These are phyloP conservation scores for Verasper variegatus DNA, from an alignment of 2,113 vertebrate species.

Conservation along the genomic window DNA sequence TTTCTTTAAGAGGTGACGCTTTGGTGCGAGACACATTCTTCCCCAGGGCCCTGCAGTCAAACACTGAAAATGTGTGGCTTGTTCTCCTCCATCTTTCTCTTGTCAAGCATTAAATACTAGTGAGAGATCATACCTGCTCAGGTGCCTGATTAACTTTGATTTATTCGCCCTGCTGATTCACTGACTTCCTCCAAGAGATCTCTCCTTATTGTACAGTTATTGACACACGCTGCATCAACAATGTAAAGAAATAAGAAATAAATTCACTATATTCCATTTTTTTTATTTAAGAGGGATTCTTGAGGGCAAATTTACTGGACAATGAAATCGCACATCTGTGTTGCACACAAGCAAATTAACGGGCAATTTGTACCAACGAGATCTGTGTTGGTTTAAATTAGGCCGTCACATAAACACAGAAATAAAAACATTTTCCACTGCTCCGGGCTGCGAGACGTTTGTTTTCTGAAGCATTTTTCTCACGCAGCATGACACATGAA, in stretches of 20 bases:
- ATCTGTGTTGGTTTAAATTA: constrained; percentile 64
- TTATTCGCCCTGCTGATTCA: constrained; percentile 3
- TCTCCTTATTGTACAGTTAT: too few species aligned
- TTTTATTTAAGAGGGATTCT: constrained; percentile 9
- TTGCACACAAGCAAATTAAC: constrained; percentile 49
- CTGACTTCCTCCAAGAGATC: not conserved
- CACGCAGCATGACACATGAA: constrained; percentile 35
- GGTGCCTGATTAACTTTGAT: constrained; percentile 32
- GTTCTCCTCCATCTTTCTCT: constrained; percentile 31
- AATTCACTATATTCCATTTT: not conserved
- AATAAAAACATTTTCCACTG: constrained; percentile 46
- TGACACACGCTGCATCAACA: not conserved
- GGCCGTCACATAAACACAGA: constrained; percentile 55
- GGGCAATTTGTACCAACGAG: constrained; percentile 58
- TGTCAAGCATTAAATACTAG: constrained; percentile 10
- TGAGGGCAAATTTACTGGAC: constrained; percentile 43
- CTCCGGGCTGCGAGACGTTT: constrained; percentile 21
- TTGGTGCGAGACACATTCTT: constrained; percentile 64
- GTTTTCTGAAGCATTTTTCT: constrained; percentile 60
- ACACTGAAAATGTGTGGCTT: constrained; percentile 23
- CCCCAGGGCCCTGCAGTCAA: constrained; percentile 47
- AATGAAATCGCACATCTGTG: constrained; percentile 50
- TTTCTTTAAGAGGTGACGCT: constrained; percentile 72
- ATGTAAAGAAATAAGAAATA: not conserved
- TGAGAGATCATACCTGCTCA: constrained; percentile 44